Conservation (phyloP, 2,888 invertebrate genomes). For the Taenaris catops region DNA sequence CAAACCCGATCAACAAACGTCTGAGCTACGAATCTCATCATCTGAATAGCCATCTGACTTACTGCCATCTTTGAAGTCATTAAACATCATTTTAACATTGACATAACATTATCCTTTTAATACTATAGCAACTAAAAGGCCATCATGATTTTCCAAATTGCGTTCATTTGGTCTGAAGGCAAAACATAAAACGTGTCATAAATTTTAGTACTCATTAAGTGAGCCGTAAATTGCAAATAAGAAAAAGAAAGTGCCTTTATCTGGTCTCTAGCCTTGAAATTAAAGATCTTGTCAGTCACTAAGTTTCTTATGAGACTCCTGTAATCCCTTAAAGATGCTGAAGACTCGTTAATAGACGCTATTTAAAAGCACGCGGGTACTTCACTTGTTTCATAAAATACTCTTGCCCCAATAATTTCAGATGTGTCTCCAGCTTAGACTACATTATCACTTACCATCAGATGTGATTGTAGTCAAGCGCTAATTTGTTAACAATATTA, state of each 20-base stretch:
- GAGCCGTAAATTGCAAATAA: conserved; percentile 26
- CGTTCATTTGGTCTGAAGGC: conserved; percentile 11
- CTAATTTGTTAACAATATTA: no score
- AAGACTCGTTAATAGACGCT: conserved; percentile 12
- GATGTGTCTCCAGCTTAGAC: no score
- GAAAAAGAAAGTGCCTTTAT: conserved; percentile 25
- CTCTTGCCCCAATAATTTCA: no score
- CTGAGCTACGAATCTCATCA: no score
- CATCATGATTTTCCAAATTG: conserved; percentile 5
- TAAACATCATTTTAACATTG: neutral
- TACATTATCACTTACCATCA: no score
- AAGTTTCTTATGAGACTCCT: conserved; percentile 19
- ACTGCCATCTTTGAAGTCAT: no score
- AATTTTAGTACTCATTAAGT: conserved; percentile 21
- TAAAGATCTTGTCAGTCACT: conserved; percentile 23
- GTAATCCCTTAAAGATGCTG: conserved; percentile 14
- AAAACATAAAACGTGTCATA: conserved; percentile 18
- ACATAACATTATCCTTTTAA: neutral
- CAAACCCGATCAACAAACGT: no score
- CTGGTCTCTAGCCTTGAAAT: conserved; percentile 24
- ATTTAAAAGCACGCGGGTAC: no score
- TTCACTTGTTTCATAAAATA: no score
- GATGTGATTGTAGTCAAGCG: no score
- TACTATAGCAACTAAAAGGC: neutral
- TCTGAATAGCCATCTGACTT: no score